Evolutionary conservation across 2,797 vertebrate species (phyloP), one percentile per base, ranked within the genome.

Genomic region (Paramormyrops hopkinsi): DNA sequence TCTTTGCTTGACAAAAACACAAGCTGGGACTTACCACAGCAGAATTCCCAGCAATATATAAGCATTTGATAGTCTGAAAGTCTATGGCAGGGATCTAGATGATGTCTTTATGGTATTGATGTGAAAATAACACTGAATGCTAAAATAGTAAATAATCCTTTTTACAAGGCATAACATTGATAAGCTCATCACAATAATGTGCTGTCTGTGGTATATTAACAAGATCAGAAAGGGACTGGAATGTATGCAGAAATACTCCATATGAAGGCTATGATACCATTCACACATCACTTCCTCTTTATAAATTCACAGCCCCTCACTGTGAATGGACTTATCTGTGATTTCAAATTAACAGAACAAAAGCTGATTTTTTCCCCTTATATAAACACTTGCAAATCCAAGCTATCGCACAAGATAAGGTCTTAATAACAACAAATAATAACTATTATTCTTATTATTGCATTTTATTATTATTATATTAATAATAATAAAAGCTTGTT

Each of bases 151-250:
- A 41, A 59, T 46, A 87, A 19, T 87, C 37, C 4, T 65, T 88
- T 86, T 44, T 59, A 41, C 37, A 62, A 65, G 17, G 37, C 86
- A 88, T 41, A 33, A 62, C 56, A 62, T 14, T 37, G 50, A 87
- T 62, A 88, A 46, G n/a, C 56, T 37, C 33, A 62, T 88, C 56
- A 88, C 86, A 88, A 46, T 59, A 88, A 22, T 46, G 86, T 65
- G 19, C 56, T 17, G 29, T 11, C 51, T 56, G 85, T 50, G 25
- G 33, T 86, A 37, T 86, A 14, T 54, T 86, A 86, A 50, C 46
- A 46, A 56, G 29, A 56, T 86, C 29, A 17, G 51, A 86, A 54
- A 54, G 33, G 25, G 51, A 56, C 25, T 41, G 12, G 12, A 54
- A 14, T 12, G 25, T 33, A 86, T 19, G 22, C 2, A 54, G 33